Base-by-base conservation (phyloP, 1,140 invertebrate genomes). In the Sarcophaga bullata region DNA sequence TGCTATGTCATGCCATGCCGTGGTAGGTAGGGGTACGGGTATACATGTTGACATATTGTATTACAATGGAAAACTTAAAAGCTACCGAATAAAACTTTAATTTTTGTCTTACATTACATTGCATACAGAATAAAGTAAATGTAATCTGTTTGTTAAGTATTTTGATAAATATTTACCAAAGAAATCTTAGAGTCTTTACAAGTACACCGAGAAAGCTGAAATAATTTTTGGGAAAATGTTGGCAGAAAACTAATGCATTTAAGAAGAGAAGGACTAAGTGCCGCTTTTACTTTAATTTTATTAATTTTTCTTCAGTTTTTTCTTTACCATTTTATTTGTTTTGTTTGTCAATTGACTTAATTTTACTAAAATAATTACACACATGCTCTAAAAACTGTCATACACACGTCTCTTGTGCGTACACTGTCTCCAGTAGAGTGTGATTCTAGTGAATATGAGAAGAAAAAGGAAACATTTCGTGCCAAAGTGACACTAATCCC, bases 21-120 rank as follows among this genome's bases (percentile, higher is more conserved):
- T 37, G 25, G 4, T 37, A 37, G 25, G 25, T 37, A 37, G 25
- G 25, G 25, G 25, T 8, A 73, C 48, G 13, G 1, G 37, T 81
- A 58, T 4, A 37, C 25, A 37, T 86, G 84, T 86, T 87, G 86
- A 85, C 87, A 87, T 88, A 88, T 88, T 86, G 85, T 82, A 87
- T 88, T 88, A 87, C 86, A 80, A 47, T 50, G 76, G 1, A 48
- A 62, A 49, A 73, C n/a, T 68, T 19, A 19, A 6, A 68, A 52
- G 19, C 62, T 68, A 8, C 19, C 6, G 17, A 15, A 11, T 58
- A 13, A 58, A 58, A 58, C 54, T 58, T 58, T 6, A 58, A 58
- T 11, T 58, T 58, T 37, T 37, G 25, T 37, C 25, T 37, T 37
- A 37, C 25, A 37, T 37, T 37, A 37, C 25, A 37, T 37, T 37